phyloP scores from a whole-genome alignment of 2,888 invertebrate species.

The Cephus sareptanus region DNA sequence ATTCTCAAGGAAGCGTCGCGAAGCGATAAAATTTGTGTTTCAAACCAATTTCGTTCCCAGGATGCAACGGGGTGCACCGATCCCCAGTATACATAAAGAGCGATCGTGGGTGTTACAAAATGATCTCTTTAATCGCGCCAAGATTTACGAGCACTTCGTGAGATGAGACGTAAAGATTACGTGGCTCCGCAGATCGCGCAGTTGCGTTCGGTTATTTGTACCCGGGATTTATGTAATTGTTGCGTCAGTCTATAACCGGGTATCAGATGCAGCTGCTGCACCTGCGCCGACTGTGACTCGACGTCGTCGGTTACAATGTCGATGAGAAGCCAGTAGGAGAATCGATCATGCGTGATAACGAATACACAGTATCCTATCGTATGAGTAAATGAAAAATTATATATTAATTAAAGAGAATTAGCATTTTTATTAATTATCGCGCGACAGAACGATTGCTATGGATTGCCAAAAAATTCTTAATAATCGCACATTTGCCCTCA shows the following conservation, averaged over 20 bases:
- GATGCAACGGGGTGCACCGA: not conserved
- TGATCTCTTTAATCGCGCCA: slow-evolving; percentile 46
- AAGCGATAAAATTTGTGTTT: not conserved
- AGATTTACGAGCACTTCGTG: slow-evolving; percentile 41
- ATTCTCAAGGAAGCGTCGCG: not conserved
- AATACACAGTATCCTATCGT: too few relatives aligned
- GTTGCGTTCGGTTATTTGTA: slow-evolving; percentile 25
- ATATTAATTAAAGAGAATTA: not conserved
- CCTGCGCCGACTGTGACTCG: not conserved
- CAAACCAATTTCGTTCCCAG: not conserved
- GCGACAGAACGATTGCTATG: not conserved
- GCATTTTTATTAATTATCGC: not conserved
- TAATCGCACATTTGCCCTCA: not conserved
- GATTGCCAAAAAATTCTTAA: not conserved
- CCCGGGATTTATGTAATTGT: slow-evolving; percentile 35
- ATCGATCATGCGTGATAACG: not conserved
- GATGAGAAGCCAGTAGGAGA: not conserved
- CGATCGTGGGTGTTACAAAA: slow-evolving; percentile 46
- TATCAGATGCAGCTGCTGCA: not conserved
- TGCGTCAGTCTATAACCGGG: slow-evolving; percentile 7
- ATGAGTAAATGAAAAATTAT: not conserved
- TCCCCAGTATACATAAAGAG: too few relatives aligned
- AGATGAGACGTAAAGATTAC: slow-evolving; percentile 45
- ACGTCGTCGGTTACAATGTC: not conserved
- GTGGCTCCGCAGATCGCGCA: slow-evolving; percentile 22